Evolutionary conservation across 23 tunicate genomes (phyloP).

Genomic region (Botrylloides violaceus): DNA sequence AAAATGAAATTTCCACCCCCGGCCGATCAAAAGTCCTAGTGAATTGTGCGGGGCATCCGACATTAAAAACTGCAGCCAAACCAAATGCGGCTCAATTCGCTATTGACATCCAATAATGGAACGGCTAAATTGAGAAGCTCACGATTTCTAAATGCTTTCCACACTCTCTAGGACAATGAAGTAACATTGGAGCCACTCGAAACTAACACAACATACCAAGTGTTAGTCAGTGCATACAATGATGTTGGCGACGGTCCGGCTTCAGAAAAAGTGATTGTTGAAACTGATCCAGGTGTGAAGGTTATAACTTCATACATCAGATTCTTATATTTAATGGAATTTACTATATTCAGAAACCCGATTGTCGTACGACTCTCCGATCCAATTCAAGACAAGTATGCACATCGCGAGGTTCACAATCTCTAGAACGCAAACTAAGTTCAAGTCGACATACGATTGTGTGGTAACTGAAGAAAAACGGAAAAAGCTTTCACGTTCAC

Average conservation of each 20-base stretch:
- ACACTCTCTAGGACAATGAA: slow-evolving; percentile 22
- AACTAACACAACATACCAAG: slow-evolving; percentile 65
- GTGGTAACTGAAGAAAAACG: slow-evolving; percentile 51
- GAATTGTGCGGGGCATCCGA: no score
- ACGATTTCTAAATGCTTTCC: no score
- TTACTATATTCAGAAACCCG: slow-evolving; percentile 46
- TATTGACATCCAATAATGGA: no score
- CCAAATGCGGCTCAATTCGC: no score
- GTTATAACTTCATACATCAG: neutral
- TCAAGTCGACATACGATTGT: slow-evolving; percentile 66
- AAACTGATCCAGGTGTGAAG: slow-evolving; percentile 76
- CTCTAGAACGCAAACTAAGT: slow-evolving; percentile 76
- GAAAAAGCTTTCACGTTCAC: neutral
- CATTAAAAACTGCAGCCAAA: no score
- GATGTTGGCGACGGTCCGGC: slow-evolving; percentile 83
- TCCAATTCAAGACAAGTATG: slow-evolving; percentile 78
- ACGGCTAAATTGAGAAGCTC: no score
- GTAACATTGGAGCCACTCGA: slow-evolving; percentile 45
- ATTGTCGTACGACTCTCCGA: slow-evolving; percentile 69
- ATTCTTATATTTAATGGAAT: neutral
- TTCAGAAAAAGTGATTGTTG: slow-evolving; percentile 50
- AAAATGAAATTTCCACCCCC: no score
- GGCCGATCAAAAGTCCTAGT: no score
- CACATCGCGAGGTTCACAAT: slow-evolving; percentile 45
- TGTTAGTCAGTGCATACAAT: slow-evolving; percentile 68